Base-by-base conservation (phyloP, 2,797 vertebrate species). In the Clarias pachynema region DNA sequence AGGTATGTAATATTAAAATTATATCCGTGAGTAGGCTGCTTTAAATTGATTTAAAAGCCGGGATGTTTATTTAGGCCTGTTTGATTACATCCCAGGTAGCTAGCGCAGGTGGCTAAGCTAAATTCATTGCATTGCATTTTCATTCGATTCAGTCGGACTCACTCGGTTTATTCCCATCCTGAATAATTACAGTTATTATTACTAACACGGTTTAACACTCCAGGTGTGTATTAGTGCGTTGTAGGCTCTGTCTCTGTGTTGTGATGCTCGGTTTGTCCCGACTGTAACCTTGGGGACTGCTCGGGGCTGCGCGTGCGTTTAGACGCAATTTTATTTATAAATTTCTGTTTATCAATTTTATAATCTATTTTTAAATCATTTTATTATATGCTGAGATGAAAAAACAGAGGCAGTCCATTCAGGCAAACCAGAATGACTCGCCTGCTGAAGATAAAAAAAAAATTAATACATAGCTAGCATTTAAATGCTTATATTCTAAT, bases 1-100 rank as follows among this genome's bases (percentile, higher is more conserved):
- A 91, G 95, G 95, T 95, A 92, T n/a, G 37, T 75, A 22, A n/a
- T 53, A 29, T 73, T 63, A 75, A 10, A 26, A 5, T 31, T 37
- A 8, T 12, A 29, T 44, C 31, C 18, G 3, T n/a, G 18, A n/a
- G 24, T 49, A 14, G 49, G 3, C 62, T 22, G 0, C 4, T 63
- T 66, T 3, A 49, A 49, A 49, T 10, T 16, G 18, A 29, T 49
- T 65, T 1, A 49, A 44, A 79, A 26, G 22, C 14, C 78, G n/a
- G 18, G 62, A 44, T 65, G 60, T 49, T 65, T 22, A 49, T 80
- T 72, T 29, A 66, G 79, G 79, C 79, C 79, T 80, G 34, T 60
- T 44, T 80, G 60, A 29, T 80, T 80, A 18, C 24, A 6, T 20
- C 78, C 24, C 59, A n/a, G 60, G 15, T 26, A 49, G 79, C 62